Base-by-base conservation (phyloP, 2,113 vertebrate species). In the Ictidomys tridecemlineatus region DNA sequence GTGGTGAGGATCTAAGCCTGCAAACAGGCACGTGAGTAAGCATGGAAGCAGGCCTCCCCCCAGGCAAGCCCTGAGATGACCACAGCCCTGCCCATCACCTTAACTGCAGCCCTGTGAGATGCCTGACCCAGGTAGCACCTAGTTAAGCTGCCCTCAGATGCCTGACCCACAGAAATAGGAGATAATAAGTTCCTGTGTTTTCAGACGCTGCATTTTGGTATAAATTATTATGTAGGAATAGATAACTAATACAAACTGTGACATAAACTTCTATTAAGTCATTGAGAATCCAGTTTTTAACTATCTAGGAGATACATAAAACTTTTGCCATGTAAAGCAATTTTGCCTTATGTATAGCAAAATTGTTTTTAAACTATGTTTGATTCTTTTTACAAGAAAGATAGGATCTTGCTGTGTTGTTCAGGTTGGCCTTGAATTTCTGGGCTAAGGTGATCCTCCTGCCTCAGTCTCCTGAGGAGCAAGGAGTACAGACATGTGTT, bases 321-420 rank as follows among this genome's bases (percentile, higher is more conserved):
- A 45, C 45, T 45, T 45, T 45, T 45, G 45, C 8, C 45, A 45
- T 45, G 9, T 45, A 45, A 45, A 45, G 45, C 45, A 84, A 14
- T 37, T 32, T 72, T 85, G 80, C 37, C 24, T 73, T 73, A 91
- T 53, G 32, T 89, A 65, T 86, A 92, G 78, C 12, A 86, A 74
- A 94, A 77, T 37, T 74, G n/a, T 34, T 85, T 88, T 94, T 95
- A 94, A 92, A 85, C 30, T 56, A 76, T n/a, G 34, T 53, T 92
- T 96, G 28, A 85, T 45, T 45, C 28, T 63, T 28, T 51, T 80
- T 58, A 48, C 18, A 14, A 65, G 4, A 48, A 32, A 45, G 6
- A 61, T 9, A 61, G 39, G 14, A 16, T 77, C 39, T 74, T 22
- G 17, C 56, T 65, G 51, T 48, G 16, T 89, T 37, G 34, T 32